Percentiles rank a stretch among this genome's conserved stretches.
Evolutionary conservation across 2,113 vertebrate genomes (phyloP).

Genomic region (Cyprinodon variegatus): DNA sequence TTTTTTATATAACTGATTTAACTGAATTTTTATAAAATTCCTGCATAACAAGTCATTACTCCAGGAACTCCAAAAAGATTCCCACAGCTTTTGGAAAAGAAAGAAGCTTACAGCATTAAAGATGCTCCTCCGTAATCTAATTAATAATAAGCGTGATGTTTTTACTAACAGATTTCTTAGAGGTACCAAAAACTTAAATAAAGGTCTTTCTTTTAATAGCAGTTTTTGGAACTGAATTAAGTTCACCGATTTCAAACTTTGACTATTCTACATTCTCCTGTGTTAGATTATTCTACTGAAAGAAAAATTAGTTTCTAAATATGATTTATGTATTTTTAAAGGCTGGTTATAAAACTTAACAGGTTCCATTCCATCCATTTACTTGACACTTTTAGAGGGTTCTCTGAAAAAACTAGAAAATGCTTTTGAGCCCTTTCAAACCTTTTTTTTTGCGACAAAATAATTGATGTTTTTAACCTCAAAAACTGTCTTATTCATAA

Average conservation of each 20-base stretch:
- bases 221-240: background rate
- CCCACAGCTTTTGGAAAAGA: background rate
- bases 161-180: background rate
- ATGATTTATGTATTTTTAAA: background rate
- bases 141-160: background rate
- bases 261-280: background rate
- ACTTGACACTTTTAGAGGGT: background rate
- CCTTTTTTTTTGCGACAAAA: conserved; percentile 1
- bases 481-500: conserved; percentile 13
- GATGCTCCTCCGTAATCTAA: background rate
- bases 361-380: background rate
- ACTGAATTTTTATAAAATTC: too few relatives aligned
- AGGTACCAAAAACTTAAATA: background rate
- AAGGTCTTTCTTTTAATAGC: background rate
- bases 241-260: background rate
- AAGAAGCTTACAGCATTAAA: background rate
- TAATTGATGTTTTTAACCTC: background rate
- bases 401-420: background rate
- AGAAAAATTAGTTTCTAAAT: background rate
- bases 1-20: too few relatives aligned
- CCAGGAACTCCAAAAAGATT: background rate
- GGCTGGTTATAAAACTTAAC: background rate
- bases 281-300: background rate
- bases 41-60: too few relatives aligned
- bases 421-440: background rate